Percentiles rank a stretch among this genome's conserved stretches.
Conservation (phyloP, 2,888 invertebrate species). For the Calameuta filiformis region DNA sequence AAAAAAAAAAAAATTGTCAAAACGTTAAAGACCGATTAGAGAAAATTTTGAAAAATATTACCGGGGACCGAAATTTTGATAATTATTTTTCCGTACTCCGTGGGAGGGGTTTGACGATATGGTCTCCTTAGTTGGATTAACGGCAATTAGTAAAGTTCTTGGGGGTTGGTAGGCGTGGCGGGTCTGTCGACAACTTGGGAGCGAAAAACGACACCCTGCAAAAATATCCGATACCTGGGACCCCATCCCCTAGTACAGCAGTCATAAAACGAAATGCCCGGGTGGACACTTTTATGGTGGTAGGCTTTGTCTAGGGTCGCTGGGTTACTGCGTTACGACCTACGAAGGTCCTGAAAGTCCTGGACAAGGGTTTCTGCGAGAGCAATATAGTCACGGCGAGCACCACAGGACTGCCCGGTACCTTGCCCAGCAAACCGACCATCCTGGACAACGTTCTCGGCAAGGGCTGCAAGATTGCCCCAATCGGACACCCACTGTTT, state of each 20-base stretch:
- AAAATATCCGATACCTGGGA: slow-evolving; percentile 4
- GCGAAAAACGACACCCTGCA: slow-evolving; percentile 20
- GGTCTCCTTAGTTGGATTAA: slow-evolving; percentile 32
- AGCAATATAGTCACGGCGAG: slow-evolving; percentile 8
- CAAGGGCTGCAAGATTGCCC: slow-evolving; percentile 30
- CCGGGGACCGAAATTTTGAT: neutral
- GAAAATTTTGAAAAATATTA: neutral
- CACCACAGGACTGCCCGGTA: slow-evolving; percentile 26
- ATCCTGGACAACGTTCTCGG: neutral
- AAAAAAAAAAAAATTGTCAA: neutral
- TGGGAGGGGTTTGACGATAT: neutral
- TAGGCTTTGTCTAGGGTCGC: slow-evolving; percentile 48
- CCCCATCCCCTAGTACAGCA: slow-evolving; percentile 28
- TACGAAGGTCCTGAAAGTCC: slow-evolving; percentile 8
- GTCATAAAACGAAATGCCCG: slow-evolving; percentile 50
- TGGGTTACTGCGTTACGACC: slow-evolving; percentile 27
- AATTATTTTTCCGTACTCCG: neutral
- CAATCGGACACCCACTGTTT: slow-evolving; percentile 42
- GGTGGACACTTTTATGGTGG: slow-evolving; percentile 59
- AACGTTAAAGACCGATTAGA: neutral
- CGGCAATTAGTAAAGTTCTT: slow-evolving; percentile 41
- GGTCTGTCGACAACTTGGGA: slow-evolving; percentile 34
- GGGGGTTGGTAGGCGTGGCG: slow-evolving; percentile 39
- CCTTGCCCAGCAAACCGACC: neutral
- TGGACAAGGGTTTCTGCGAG: slow-evolving; percentile 5